Evolutionary conservation across 1,140 invertebrate genomes (phyloP).

Genomic region (Plectus sambesii): DNA sequence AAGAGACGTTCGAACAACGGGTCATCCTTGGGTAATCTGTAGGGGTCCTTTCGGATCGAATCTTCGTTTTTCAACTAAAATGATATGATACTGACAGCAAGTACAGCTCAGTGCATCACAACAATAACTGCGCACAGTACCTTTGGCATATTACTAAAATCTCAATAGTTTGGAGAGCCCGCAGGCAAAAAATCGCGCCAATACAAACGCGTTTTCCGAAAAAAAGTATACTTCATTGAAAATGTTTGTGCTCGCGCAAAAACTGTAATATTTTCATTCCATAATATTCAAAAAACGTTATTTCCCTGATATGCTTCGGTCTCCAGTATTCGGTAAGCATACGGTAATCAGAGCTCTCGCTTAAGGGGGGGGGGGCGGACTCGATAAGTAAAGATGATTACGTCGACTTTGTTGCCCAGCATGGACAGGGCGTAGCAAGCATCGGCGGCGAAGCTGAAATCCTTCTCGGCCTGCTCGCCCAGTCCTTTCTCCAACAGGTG

Average conservation of each 20-base stretch:
- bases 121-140: constrained; percentile 1
- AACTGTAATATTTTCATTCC: no score
- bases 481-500: constrained; percentile 54
- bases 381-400: not conserved
- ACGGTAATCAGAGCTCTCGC: not conserved
- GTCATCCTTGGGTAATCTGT: constrained; percentile 51
- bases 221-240: constrained; percentile 28
- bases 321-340: not conserved
- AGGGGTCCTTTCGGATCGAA: constrained; percentile 25
- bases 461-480: constrained; percentile 49
- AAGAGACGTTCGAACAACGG: constrained; percentile 52
- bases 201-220: constrained; percentile 6
- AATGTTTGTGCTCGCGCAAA: constrained; percentile 32
- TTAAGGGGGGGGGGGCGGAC: no score
- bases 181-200: not conserved
- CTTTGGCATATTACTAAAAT: constrained; percentile 4
- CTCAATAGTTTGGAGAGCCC: constrained; percentile 8
- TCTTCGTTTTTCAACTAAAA: not conserved
- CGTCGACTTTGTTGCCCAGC: constrained; percentile 36
- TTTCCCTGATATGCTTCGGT: no score
- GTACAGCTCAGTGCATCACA: not conserved
- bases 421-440: constrained; percentile 55
- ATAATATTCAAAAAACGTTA: no score
- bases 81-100: not conserved
- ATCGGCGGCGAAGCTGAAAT: constrained; percentile 54